These are phyloP conservation scores for Mergus octosetaceus DNA, from an alignment of 2,797 vertebrate genomes.

Conservation along the genomic window DNA sequence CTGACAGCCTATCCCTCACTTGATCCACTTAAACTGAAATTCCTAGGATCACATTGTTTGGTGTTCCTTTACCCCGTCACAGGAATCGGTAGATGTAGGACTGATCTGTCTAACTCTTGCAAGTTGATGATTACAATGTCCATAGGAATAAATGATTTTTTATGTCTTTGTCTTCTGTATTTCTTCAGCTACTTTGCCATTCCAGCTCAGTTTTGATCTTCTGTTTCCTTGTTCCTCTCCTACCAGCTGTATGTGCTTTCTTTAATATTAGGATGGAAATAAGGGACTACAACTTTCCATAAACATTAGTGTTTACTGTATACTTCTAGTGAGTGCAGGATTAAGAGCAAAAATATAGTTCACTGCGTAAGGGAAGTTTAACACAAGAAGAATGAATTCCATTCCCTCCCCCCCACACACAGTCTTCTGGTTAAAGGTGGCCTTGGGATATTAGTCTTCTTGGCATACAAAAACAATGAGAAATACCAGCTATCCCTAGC, in stretches of 20 bases:
- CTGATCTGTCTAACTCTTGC: background rate
- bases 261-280: background rate
- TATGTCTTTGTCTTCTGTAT: background rate
- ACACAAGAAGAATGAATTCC: background rate
- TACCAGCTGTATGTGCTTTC: background rate
- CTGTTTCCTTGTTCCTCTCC: background rate
- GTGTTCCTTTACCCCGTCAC: background rate
- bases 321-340: background rate
- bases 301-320: background rate
- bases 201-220: background rate
- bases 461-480: background rate
- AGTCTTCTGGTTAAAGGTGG: background rate
- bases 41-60: accelerated
- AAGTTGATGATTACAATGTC: background rate
- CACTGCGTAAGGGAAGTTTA: background rate
- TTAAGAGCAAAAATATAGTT: background rate
- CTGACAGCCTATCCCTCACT: background rate
- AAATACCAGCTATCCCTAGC: background rate
- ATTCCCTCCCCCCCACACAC: accelerated
- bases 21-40: background rate
- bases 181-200: background rate
- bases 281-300: background rate
- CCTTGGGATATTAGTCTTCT: background rate
- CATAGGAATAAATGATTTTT: background rate
- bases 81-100: background rate